Evolutionary conservation across 2,113 vertebrate species (phyloP).

Genomic region (Salvelinus fontinalis): DNA sequence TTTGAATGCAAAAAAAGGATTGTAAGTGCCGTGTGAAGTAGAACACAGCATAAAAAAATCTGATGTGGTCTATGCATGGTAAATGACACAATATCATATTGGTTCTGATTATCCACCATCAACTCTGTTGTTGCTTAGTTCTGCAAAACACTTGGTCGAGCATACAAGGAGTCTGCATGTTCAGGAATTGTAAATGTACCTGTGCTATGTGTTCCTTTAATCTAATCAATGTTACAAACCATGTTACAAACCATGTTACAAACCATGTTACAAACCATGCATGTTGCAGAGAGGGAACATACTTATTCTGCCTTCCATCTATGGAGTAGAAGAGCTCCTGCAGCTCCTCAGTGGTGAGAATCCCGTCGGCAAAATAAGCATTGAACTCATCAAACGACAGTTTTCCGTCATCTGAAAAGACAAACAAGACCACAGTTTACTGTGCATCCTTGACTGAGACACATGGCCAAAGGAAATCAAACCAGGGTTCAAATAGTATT

Average conservation of each 20-base stretch:
- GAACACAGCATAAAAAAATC: no score
- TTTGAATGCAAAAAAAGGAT: no score
- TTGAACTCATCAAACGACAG: slow-evolving; percentile 98
- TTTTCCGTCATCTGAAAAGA: slow-evolving; percentile 89
- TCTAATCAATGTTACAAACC: background rate
- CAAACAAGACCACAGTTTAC: slow-evolving; percentile 7
- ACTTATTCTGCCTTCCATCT: slow-evolving; percentile 87
- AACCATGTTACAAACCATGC: background rate
- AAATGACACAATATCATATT: no score
- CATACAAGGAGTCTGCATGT: no score
- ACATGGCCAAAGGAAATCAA: slow-evolving; percentile 3
- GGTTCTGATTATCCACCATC: no score
- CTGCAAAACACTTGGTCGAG: no score
- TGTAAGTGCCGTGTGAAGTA: no score
- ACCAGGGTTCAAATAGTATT: background rate
- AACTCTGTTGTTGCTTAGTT: no score
- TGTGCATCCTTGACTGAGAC: slow-evolving; percentile 11
- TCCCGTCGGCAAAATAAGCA: slow-evolving; percentile 90
- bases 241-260: background rate
- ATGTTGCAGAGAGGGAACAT: slow-evolving; percentile 50
- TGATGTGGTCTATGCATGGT: no score
- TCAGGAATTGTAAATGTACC: no score
- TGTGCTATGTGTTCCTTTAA: background rate
- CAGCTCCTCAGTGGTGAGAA: slow-evolving; percentile 88
- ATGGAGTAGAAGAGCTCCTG: slow-evolving; percentile 90